Conservation (phyloP, 2,797 vertebrate genomes). For the Channa striata region DNA sequence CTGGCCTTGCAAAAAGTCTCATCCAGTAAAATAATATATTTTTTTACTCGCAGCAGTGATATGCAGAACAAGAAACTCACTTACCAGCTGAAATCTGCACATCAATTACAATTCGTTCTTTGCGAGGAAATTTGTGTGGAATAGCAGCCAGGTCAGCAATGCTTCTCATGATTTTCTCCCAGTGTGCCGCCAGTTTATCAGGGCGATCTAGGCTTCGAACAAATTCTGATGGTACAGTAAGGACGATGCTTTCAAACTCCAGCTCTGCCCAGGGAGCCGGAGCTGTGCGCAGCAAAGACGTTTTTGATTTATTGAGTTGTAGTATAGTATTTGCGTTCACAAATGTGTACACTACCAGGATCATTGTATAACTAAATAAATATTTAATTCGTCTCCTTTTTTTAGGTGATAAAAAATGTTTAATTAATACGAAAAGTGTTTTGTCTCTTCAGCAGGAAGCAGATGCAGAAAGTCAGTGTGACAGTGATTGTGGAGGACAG, state of each 20-base stretch:
- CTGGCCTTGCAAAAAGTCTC: no score
- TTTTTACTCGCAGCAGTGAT: no score
- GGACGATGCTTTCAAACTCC: slow-evolving; percentile 89
- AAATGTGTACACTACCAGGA: no score
- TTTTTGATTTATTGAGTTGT: no score
- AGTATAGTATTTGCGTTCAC: no score
- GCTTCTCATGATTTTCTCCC: slow-evolving; percentile 87
- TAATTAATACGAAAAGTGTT: no score
- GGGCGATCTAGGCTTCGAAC: slow-evolving; percentile 82
- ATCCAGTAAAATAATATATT: no score
- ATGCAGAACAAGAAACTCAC: neutral
- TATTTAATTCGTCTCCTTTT: no score
- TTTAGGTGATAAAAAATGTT: no score
- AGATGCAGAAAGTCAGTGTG: no score
- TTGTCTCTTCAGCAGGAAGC: no score
- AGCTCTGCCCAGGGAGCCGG: slow-evolving; percentile 91
- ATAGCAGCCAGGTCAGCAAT: slow-evolving; percentile 83
- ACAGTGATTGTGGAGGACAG: no score
- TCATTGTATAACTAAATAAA: slow-evolving; percentile 66
- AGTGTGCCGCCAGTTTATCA: slow-evolving; percentile 78
- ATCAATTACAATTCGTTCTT: slow-evolving; percentile 90
- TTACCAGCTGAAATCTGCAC: slow-evolving; percentile 87
- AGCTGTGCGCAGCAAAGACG: slow-evolving; percentile 66
- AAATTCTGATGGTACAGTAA: slow-evolving; percentile 84
- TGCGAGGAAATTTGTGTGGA: slow-evolving; percentile 85